phyloP scores from a whole-genome alignment of 2,797 vertebrate genomes.

The Potorous gilbertii region DNA sequence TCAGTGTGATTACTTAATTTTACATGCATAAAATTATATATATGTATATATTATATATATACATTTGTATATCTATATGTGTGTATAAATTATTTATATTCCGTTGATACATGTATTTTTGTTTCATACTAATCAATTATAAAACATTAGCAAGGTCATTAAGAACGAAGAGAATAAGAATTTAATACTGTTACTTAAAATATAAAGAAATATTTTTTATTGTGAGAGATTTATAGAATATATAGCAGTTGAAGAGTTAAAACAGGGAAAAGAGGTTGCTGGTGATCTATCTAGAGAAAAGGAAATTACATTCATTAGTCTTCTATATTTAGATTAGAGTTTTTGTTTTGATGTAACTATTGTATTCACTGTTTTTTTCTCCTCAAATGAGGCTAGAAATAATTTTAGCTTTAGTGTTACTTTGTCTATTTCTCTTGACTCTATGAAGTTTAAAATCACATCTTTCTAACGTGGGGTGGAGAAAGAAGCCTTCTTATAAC shows the following conservation, averaged over 20 bases:
- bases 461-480: conserved; percentile 56
- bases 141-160: conserved; percentile 14
- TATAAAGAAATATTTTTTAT: background rate
- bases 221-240: conserved; percentile 24
- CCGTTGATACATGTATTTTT: background rate
- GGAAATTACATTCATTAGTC: conserved; percentile 58
- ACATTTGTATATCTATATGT: background rate
- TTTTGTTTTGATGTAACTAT: conserved; percentile 67
- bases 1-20: background rate
- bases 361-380: conserved; percentile 32
- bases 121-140: conserved; percentile 12
- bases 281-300: conserved; percentile 52
- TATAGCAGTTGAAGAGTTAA: conserved; percentile 35
- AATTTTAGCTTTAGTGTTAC: conserved; percentile 56
- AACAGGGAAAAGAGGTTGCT: conserved; percentile 9
- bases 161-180: background rate
- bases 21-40: background rate
- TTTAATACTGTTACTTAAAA: conserved; percentile 10
- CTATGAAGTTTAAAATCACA: conserved; percentile 64
- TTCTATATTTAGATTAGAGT: conserved; percentile 61
- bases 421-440: conserved; percentile 57
- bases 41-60: background rate
- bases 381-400: conserved; percentile 46
- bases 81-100: conserved; percentile 4
- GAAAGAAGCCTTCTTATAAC: conserved; percentile 24